Evolutionary conservation across 1,140 invertebrate genomes (phyloP).

Genomic region (Drosophila sechellia): DNA sequence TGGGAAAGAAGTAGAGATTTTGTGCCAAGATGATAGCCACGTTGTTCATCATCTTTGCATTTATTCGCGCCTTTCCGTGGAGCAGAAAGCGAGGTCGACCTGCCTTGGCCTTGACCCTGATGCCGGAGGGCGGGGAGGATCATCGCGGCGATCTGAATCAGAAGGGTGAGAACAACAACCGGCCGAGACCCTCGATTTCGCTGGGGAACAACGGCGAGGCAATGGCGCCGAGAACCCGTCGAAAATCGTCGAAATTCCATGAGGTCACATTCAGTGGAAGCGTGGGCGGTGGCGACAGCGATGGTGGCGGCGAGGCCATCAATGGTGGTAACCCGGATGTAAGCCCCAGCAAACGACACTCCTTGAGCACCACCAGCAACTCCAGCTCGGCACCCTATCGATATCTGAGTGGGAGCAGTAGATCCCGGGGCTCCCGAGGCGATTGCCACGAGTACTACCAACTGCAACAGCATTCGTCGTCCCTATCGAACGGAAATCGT

Average conservation of each 20-base stretch:
- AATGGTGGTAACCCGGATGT: background rate
- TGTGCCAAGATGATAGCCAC: conserved; percentile 78
- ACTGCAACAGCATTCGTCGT: conserved; percentile 52
- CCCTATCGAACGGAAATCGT: conserved; percentile 45
- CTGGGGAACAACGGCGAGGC: conserved; percentile 53
- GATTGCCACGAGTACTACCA: conserved; percentile 65
- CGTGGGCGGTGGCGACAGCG: conserved; percentile 76
- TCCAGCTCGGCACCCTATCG: conserved; percentile 62
- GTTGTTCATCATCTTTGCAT: conserved; percentile 83
- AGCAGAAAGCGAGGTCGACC: conserved; percentile 58
- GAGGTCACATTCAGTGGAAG: conserved; percentile 82
- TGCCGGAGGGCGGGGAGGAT: conserved; percentile 19
- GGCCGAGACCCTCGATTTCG: conserved; percentile 52
- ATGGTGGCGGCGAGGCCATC: conserved; percentile 28
- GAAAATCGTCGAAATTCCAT: conserved; percentile 78
- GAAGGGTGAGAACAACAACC: conserved; percentile 61
- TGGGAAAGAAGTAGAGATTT: conserved; percentile 11
- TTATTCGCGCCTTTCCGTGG: conserved; percentile 84
- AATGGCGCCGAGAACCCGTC: conserved; percentile 41
- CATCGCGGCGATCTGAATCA: conserved; percentile 23
- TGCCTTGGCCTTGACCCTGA: conserved; percentile 53
- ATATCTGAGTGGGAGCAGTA: conserved; percentile 39
- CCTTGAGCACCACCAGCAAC: conserved; percentile 64
- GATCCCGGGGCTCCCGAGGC: conserved; percentile 57
- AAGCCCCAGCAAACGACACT: conserved; percentile 45